Percentiles rank a stretch among this genome's conserved stretches.
Evolutionary conservation across 2,888 invertebrate genomes (phyloP).

Genomic region (Phalera bucephala): DNA sequence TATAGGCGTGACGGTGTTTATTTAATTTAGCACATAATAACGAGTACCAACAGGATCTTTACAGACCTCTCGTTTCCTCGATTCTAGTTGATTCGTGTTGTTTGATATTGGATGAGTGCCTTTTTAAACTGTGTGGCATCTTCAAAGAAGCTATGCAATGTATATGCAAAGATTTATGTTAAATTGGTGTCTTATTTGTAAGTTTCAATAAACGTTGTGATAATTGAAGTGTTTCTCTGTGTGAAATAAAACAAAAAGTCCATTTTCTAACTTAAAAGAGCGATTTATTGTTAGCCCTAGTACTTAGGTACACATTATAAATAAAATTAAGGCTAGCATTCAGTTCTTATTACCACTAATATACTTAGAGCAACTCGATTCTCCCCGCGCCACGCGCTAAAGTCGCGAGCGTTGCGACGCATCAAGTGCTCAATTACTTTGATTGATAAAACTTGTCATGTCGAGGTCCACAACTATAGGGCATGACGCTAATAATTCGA

Average conservation of each 20-base stretch:
- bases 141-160: neutral
- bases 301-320: conserved; percentile 71
- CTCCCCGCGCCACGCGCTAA: conserved; percentile 14
- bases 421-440: neutral
- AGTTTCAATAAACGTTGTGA: too few relatives aligned
- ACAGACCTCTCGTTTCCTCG: too few relatives aligned
- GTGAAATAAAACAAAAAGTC: conserved; percentile 66
- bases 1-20: too few relatives aligned
- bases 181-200: too few relatives aligned
- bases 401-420: neutral
- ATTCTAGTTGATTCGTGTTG: neutral
- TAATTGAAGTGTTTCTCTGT: too few relatives aligned
- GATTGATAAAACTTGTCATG: neutral
- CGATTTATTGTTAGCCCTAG: conserved; percentile 78
- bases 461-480: conserved; percentile 19
- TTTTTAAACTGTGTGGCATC: neutral
- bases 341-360: conserved; percentile 75
- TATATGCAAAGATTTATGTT: neutral
- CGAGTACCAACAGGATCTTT: too few relatives aligned
- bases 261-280: conserved; percentile 82
- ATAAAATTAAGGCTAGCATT: conserved; percentile 81
- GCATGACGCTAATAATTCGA: conserved; percentile 34
- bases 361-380: conserved; percentile 21
- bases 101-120: neutral
- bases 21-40: too few relatives aligned